A percentile compares a stretch with the other conserved stretches of the same genome.
phyloP scores from a whole-genome alignment of 2,888 invertebrate genomes.

The Beris chalybata region DNA sequence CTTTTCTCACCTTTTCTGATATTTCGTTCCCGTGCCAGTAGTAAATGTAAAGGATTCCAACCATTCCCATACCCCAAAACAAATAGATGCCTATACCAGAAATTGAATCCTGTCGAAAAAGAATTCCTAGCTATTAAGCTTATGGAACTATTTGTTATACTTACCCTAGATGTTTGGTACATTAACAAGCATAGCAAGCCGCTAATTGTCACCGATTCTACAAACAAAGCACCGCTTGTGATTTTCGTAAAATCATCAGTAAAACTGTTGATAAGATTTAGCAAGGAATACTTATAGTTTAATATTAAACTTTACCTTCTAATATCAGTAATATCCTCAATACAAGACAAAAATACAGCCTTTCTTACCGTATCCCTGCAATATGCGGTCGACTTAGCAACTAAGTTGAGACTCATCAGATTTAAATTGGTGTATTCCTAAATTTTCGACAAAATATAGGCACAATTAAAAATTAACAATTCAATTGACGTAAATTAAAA shows the following conservation, averaged over 20 bases:
- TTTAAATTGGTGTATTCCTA: too few relatives aligned
- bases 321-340: background rate
- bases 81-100: background rate
- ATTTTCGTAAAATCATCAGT: background rate
- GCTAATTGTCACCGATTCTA: background rate
- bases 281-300: background rate
- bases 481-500: background rate
- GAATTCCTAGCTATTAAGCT: too few relatives aligned
- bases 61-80: background rate
- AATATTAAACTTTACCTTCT: background rate
- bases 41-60: background rate
- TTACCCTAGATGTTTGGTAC: background rate
- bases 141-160: background rate
- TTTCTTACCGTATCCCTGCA: background rate
- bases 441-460: too few relatives aligned
- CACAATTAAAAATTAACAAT: too few relatives aligned
- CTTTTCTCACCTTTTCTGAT: background rate
- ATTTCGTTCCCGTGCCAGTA: slow-evolving; percentile 11
- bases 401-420: too few relatives aligned
- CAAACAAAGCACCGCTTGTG: background rate
- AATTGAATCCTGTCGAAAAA: too few relatives aligned
- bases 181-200: slow-evolving; percentile 1
- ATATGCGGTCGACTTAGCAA: background rate
- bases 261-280: background rate
- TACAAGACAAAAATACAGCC: background rate